Evolutionary conservation across 2,888 invertebrate species (phyloP).

Genomic region (Atherix ibis): DNA sequence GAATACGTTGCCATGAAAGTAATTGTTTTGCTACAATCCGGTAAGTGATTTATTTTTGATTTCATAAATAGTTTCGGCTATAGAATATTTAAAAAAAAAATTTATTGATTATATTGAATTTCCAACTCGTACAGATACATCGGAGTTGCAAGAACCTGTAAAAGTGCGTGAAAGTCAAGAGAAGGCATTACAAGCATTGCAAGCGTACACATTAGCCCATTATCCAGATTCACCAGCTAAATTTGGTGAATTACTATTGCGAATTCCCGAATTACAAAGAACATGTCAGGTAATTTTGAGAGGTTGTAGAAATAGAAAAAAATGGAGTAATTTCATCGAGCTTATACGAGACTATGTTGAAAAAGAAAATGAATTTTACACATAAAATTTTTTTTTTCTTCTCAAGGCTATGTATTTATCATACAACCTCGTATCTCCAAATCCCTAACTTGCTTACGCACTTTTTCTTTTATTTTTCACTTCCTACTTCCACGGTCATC

Average conservation of each 20-base stretch:
- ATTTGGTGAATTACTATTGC: constrained; percentile 80
- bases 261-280: constrained; percentile 88
- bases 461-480: too few relatives aligned
- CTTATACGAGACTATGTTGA: too few relatives aligned
- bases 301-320: neutral
- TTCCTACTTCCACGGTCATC: too few relatives aligned
- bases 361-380: too few relatives aligned
- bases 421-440: too few relatives aligned
- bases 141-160: constrained; percentile 82
- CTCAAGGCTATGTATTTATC: neutral
- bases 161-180: constrained; percentile 89
- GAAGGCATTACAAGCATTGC: constrained; percentile 79
- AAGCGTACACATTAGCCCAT: constrained; percentile 76
- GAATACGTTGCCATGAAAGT: constrained; percentile 96
- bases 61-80: too few relatives aligned
- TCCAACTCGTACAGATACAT: constrained; percentile 49
- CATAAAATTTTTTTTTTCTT: neutral
- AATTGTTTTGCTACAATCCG: constrained; percentile 78
- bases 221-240: constrained; percentile 89
- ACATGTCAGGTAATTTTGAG: constrained; percentile 65
- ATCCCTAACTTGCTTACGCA: too few relatives aligned
- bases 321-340: too few relatives aligned
- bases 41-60: constrained; percentile 38
- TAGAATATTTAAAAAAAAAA: constrained; percentile 1
- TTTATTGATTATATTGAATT: neutral